phyloP scores from a whole-genome alignment of 2,797 vertebrate genomes.

The Mus minutoides region DNA sequence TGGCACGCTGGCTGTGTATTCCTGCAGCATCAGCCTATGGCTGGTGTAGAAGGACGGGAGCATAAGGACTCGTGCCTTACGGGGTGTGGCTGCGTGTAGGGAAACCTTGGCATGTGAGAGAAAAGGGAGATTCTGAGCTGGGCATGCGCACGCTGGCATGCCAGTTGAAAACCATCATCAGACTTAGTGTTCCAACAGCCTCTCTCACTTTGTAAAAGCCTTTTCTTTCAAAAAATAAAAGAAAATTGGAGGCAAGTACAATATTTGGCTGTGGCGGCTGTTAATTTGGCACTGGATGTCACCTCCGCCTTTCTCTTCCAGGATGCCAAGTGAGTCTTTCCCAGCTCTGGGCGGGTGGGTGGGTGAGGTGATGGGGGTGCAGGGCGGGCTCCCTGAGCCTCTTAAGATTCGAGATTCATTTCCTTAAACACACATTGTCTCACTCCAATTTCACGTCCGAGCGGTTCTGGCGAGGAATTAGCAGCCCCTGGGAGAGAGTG shows the following conservation, averaged over 20 bases:
- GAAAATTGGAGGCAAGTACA: slow-evolving; percentile 85
- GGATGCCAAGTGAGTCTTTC: slow-evolving; percentile 63
- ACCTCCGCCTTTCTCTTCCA: slow-evolving; percentile 74
- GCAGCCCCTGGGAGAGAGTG: slow-evolving; percentile 67
- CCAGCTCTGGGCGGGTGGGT: slow-evolving; percentile 75
- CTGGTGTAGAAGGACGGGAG: background rate
- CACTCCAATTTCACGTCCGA: slow-evolving; percentile 80
- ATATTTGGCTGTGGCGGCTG: slow-evolving; percentile 84
- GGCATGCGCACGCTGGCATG: slow-evolving; percentile 37
- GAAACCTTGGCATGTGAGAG: background rate
- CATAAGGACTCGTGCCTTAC: background rate
- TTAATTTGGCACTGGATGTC: slow-evolving; percentile 80
- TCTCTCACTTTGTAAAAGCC: slow-evolving; percentile 83
- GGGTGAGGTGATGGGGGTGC: slow-evolving; percentile 61
- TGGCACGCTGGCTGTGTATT: background rate
- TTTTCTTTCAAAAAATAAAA: slow-evolving; percentile 82
- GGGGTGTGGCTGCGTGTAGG: background rate
- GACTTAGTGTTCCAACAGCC: slow-evolving; percentile 80
- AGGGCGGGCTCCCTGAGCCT: slow-evolving; percentile 74
- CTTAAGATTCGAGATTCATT: slow-evolving; percentile 84
- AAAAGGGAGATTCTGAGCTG: background rate
- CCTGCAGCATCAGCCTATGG: background rate
- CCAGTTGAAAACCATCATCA: slow-evolving; percentile 68
- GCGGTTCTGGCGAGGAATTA: slow-evolving; percentile 75
- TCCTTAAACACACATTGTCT: slow-evolving; percentile 81